These are phyloP conservation scores for Ormia ochracea DNA, from an alignment of 2,888 invertebrate genomes.

Conservation along the genomic window DNA sequence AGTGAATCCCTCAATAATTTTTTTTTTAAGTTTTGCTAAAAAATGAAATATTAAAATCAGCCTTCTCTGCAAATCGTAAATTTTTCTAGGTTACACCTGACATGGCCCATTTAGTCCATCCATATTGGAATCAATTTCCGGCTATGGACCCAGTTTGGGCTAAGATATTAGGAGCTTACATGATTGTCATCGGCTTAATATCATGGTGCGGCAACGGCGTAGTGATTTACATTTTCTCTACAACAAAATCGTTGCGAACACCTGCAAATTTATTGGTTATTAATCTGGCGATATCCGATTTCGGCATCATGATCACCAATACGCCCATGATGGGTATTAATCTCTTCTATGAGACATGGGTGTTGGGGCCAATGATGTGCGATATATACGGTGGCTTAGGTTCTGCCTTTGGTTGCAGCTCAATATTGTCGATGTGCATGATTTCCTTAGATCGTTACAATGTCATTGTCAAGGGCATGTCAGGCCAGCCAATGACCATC, in stretches of 20 bases:
- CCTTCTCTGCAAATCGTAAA: too few species aligned
- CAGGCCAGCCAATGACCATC: slow-evolving; percentile 89
- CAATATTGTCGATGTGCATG: slow-evolving; percentile 95
- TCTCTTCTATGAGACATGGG: slow-evolving; percentile 76
- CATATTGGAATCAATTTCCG: slow-evolving; percentile 92
- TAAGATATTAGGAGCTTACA: slow-evolving; percentile 86
- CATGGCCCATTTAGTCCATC: slow-evolving; percentile 82
- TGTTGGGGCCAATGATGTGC: slow-evolving; percentile 84
- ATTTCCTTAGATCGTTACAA: slow-evolving; percentile 95
- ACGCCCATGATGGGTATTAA: slow-evolving; percentile 77
- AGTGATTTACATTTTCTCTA: slow-evolving; percentile 76
- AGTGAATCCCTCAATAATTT: too few species aligned
- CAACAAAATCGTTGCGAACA: slow-evolving; percentile 81
- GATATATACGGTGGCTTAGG: slow-evolving; percentile 91
- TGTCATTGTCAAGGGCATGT: slow-evolving; percentile 93
- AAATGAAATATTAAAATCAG: too few species aligned
- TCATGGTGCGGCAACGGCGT: slow-evolving; percentile 76
- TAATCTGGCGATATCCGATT: slow-evolving; percentile 90
- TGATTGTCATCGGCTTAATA: slow-evolving; percentile 83
- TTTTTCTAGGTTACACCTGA: slow-evolving; percentile 79
- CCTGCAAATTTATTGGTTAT: slow-evolving; percentile 94
- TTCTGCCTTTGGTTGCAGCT: slow-evolving; percentile 91
- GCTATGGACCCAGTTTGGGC: slow-evolving; percentile 94
- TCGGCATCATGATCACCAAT: slow-evolving; percentile 88
- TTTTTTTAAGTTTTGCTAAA: too few species aligned